A percentile compares a stretch with the other conserved stretches of the same genome.
These are phyloP conservation scores for Aromia moschata DNA, from an alignment of 2,888 invertebrate species.

Conservation along the genomic window DNA sequence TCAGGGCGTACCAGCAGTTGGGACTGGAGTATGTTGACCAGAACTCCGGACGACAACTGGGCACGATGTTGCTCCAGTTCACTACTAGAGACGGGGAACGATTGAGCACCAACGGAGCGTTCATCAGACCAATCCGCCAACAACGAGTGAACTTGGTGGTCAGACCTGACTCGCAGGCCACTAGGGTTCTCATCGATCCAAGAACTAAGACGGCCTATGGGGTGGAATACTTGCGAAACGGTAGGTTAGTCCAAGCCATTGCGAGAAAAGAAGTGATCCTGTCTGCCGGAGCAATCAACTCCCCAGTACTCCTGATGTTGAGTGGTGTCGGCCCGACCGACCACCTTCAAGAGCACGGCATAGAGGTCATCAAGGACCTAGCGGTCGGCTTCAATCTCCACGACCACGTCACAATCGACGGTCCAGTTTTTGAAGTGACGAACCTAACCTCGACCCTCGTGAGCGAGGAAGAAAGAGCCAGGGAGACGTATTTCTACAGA, in stretches of 20 bases:
- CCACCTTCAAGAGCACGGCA: slow-evolving; percentile 65
- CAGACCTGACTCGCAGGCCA: slow-evolving; percentile 66
- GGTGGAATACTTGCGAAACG: slow-evolving; percentile 65
- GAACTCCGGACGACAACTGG: slow-evolving; percentile 68
- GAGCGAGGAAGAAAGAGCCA: slow-evolving; percentile 58
- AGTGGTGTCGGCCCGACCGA: slow-evolving; percentile 73
- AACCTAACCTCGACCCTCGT: slow-evolving; percentile 67
- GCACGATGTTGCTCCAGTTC: slow-evolving; percentile 71
- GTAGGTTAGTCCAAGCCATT: slow-evolving; percentile 61
- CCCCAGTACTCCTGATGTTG: slow-evolving; percentile 72
- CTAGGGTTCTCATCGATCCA: slow-evolving; percentile 69
- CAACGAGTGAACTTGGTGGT: slow-evolving; percentile 66
- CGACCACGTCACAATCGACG: slow-evolving; percentile 76
- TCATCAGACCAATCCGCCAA: slow-evolving; percentile 72
- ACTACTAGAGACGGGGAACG: slow-evolving; percentile 71
- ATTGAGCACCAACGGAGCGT: slow-evolving; percentile 72
- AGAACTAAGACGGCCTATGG: slow-evolving; percentile 65
- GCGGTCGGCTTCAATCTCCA: slow-evolving; percentile 79
- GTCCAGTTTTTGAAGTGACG: slow-evolving; percentile 66
- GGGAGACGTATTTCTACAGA: slow-evolving; percentile 64
- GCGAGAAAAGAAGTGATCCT: slow-evolving; percentile 72
- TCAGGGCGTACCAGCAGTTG: slow-evolving; percentile 70
- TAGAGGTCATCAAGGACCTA: slow-evolving; percentile 70
- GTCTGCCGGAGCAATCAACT: slow-evolving; percentile 70
- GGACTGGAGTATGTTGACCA: slow-evolving; percentile 70